These are phyloP conservation scores for Tragelaphus strepsiceros DNA, from an alignment of 2,113 vertebrate species.

Conservation along the genomic window DNA sequence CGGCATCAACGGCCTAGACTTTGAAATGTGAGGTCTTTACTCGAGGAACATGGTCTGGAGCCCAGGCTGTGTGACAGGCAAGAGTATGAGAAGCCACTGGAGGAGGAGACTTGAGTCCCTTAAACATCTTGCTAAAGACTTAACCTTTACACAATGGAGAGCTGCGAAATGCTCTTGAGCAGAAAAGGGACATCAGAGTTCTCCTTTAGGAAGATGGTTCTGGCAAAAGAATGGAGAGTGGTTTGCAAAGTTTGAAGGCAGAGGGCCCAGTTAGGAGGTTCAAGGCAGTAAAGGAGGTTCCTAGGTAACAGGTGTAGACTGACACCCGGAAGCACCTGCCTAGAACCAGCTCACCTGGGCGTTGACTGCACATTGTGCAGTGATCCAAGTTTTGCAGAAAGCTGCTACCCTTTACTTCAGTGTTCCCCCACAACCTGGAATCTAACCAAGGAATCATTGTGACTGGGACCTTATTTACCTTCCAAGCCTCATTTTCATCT, in stretches of 20 bases:
- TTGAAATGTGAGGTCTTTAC: not conserved
- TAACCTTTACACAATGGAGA: not conserved
- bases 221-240: not conserved
- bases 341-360: not conserved
- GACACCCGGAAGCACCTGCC: not conserved
- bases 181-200: not conserved
- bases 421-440: not conserved
- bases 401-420: not conserved
- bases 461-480: not conserved
- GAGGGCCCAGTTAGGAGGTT: not conserved
- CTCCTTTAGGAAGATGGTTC: not conserved
- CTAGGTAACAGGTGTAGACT: not conserved
- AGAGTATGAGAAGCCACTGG: not conserved
- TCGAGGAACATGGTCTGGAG: not conserved
- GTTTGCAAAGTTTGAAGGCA: not conserved
- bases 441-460: not conserved
- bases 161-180: not conserved
- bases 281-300: not conserved
- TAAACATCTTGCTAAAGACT: not conserved
- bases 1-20: not conserved
- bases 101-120: not conserved
- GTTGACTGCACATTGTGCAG: not conserved
- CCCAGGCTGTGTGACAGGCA: not conserved
- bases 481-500: not conserved
- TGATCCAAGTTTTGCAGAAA: not conserved